A percentile compares a stretch with the other conserved stretches of the same genome.
phyloP scores from a whole-genome alignment of 2,888 invertebrate genomes.

The Hemaris fuciformis region DNA sequence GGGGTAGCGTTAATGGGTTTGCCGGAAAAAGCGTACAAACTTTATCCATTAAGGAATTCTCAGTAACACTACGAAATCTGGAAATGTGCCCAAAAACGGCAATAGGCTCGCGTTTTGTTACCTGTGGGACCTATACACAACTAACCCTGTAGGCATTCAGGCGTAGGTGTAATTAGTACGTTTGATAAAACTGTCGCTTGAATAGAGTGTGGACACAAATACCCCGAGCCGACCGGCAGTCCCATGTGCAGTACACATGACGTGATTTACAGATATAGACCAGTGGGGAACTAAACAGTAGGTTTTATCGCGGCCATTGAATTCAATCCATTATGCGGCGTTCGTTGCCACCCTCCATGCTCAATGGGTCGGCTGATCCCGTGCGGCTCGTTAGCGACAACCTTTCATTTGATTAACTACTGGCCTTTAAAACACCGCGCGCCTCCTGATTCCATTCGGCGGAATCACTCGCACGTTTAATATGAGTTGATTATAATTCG shows the following conservation, averaged over 20 bases:
- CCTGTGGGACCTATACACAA: too few species aligned
- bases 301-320: constrained; percentile 27
- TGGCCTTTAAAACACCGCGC: constrained; percentile 15
- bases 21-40: too few species aligned
- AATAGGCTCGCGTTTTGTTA: too few species aligned
- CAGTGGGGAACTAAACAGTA: constrained; percentile 8
- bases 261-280: not conserved
- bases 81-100: too few species aligned
- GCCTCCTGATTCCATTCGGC: not conserved
- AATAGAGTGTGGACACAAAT: too few species aligned
- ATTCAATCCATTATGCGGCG: constrained; percentile 29
- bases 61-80: too few species aligned
- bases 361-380: constrained; percentile 33
- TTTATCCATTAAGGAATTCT: too few species aligned
- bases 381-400: constrained; percentile 37
- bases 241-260: not conserved
- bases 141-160: not conserved
- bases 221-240: not conserved
- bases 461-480: not conserved
- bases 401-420: constrained; percentile 42
- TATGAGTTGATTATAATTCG: constrained; percentile 2
- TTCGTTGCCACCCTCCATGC: constrained; percentile 20
- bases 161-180: not conserved
- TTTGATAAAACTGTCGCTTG: not conserved
- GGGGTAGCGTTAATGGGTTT: too few species aligned